Evolutionary conservation across 2,797 vertebrate species (phyloP), one percentile per base, ranked within the genome.

Genomic region (Apodemus agrarius): DNA sequence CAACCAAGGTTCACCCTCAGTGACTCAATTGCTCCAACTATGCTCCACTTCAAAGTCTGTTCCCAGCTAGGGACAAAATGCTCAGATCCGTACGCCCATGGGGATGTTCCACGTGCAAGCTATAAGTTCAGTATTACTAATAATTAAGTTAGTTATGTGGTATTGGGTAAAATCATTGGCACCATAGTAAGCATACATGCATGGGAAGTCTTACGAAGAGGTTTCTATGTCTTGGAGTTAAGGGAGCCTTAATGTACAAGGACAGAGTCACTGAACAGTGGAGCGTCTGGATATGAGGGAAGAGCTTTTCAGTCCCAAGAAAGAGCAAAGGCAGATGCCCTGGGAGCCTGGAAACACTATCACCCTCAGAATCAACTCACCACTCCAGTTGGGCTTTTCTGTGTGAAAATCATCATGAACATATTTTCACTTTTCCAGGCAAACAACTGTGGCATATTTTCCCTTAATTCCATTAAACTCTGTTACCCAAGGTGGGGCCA

Each of bases 261-360:
- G 37, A 46, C 0, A 0, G 19, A 52, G 78, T 83, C 21, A 16
- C 22, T 49, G 4, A 85, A 40, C 22, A n/a, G 31, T 1, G 1
- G 3, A 87, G 46, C 13, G 29, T 54, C 17, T 6, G 40, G 26
- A 34, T 65, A 1, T 54, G 37, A 19, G 12, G 61, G 61, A 63
- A 69, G 13, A 79, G 57, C 72, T 90, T 52, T 67, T 91, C 54
- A 57, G 67, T 17, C 11, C 26, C 57, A 43, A 43, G 7, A 12
- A 74, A 34, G 0, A 76, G 40, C 12, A n/a, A 46, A 24, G 3
- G 31, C 0, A 0, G 75, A 84, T 57, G 13, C 21, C n/a, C 14
- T 24, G 11, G 29, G 29, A 81, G 22, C 2, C 5, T n/a, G 4
- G 8, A 0, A 0, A 13, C 8, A 17, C 12, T 26, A 6, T 34